A percentile compares a stretch with the other conserved stretches of the same genome.
Conservation (phyloP, 2,113 vertebrate species). For the Odocoileus hemionus region DNA sequence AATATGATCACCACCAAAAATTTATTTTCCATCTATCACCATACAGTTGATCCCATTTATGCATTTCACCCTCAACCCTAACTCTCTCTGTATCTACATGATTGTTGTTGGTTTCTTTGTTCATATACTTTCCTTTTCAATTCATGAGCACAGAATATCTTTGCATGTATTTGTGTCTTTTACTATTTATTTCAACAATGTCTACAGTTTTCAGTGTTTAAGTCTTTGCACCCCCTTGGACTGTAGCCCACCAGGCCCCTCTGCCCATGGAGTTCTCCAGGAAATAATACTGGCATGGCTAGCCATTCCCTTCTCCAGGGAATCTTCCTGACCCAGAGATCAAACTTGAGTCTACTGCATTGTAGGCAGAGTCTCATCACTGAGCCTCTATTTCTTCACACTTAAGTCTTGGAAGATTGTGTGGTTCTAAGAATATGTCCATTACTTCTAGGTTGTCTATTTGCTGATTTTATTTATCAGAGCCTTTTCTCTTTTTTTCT, state of each 20-base stretch:
- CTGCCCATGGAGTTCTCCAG: not conserved
- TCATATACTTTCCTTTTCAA: not conserved
- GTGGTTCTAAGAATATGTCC: not conserved
- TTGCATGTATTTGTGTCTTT: not conserved
- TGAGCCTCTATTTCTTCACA: not conserved
- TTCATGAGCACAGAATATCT: not conserved
- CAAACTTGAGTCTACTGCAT: not conserved
- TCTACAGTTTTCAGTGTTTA: not conserved
- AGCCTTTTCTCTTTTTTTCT: not conserved
- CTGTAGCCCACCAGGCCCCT: not conserved
- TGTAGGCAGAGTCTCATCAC: not conserved
- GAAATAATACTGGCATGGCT: not conserved
- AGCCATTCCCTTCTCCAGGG: not conserved
- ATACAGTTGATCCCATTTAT: not conserved
- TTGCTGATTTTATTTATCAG: not conserved
- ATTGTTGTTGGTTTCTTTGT: not conserved
- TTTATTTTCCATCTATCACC: not conserved
- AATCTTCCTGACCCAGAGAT: not conserved
- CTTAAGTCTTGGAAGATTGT: not conserved
- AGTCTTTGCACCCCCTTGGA: not conserved
- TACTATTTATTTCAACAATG: not conserved
- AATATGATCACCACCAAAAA: not conserved
- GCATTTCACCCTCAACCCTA: not conserved
- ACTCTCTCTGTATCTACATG: not conserved
- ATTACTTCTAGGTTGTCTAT: not conserved